These are phyloP conservation scores for Caenorhabditis remanei DNA, from an alignment of 1,140 invertebrate species.

Conservation along the genomic window DNA sequence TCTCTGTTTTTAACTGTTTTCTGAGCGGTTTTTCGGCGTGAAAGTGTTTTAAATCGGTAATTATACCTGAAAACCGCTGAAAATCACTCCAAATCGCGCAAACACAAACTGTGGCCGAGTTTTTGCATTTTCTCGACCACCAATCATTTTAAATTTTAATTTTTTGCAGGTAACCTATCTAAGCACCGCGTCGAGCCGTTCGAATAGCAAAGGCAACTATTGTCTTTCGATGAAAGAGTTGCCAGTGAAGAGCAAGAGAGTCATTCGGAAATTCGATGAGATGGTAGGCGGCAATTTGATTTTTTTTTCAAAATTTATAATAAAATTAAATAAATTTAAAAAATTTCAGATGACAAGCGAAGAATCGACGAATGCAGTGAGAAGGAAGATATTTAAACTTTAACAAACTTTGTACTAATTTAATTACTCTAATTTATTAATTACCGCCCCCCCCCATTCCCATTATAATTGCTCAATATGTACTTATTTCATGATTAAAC, in stretches of 20 bases:
- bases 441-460: not conserved
- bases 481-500: too few relatives aligned
- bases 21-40: too few relatives aligned
- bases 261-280: constrained; percentile 37
- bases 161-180: constrained; percentile 35
- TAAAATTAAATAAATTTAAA: too few relatives aligned
- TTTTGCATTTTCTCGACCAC: too few relatives aligned
- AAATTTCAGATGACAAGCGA: constrained; percentile 39
- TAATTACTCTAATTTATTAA: not conserved
- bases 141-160: not conserved
- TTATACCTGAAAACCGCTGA: too few relatives aligned
- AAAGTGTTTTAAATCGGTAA: too few relatives aligned
- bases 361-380: constrained; percentile 28
- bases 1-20: too few relatives aligned
- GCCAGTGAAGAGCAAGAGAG: constrained; percentile 43
- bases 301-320: too few relatives aligned
- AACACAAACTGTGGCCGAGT: too few relatives aligned
- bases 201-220: constrained; percentile 46
- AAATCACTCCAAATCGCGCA: not conserved
- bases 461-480: not conserved
- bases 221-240: constrained; percentile 34
- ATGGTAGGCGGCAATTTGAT: not conserved
- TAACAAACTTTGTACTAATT: not conserved
- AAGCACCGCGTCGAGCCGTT: constrained; percentile 6
- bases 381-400: constrained; percentile 31